Conservation (phyloP, 2,888 invertebrate species). For the Cheilosia vernalis region DNA sequence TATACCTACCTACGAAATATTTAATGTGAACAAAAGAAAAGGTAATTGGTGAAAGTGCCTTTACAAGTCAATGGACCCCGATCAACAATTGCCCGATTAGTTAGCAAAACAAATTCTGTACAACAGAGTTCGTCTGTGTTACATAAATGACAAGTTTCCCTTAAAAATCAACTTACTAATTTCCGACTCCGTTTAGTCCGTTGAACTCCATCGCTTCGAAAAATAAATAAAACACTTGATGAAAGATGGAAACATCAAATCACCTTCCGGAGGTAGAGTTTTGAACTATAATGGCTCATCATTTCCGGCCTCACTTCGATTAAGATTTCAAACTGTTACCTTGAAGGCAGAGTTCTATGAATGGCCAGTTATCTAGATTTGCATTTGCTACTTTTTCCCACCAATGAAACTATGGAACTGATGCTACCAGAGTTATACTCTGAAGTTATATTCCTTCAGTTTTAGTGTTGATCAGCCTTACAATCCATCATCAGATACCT, state of each 20-base stretch:
- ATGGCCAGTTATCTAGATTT: not conserved
- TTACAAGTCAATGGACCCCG: no score
- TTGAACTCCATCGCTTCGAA: slow-evolving; percentile 31
- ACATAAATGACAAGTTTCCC: no score
- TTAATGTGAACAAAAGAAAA: no score
- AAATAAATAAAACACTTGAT: slow-evolving; percentile 24
- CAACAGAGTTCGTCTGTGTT: no score
- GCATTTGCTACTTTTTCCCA: slow-evolving; percentile 8
- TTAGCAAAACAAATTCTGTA: no score
- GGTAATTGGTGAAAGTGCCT: no score
- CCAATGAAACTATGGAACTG: not conserved
- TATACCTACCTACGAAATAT: no score
- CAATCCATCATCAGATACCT: slow-evolving; percentile 9
- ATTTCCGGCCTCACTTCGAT: slow-evolving; percentile 59
- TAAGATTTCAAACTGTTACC: slow-evolving; percentile 49
- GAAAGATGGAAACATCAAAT: slow-evolving; percentile 18
- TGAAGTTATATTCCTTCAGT: not conserved
- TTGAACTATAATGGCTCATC: slow-evolving; percentile 29
- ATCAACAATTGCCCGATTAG: no score
- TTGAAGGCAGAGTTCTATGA: not conserved
- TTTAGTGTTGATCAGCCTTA: slow-evolving; percentile 31
- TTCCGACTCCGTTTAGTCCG: slow-evolving; percentile 58
- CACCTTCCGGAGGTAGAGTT: slow-evolving; percentile 8
- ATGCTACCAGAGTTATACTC: not conserved
- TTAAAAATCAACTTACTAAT: slow-evolving; percentile 48